Evolutionary conservation across 2,888 invertebrate species (phyloP).

Genomic region (Xestoiulus laeticollis): DNA sequence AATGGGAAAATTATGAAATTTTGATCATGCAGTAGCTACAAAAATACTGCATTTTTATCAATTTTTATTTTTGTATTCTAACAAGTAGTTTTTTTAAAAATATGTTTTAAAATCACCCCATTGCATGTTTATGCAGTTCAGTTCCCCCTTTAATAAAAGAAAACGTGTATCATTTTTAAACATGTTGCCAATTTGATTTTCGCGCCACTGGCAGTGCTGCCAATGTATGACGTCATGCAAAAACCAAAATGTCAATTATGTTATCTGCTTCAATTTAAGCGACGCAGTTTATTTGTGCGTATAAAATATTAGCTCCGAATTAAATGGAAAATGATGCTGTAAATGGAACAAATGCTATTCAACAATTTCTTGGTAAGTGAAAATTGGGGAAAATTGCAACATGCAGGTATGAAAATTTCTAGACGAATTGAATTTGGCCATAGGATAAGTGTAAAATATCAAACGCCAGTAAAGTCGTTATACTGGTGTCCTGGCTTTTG

Average conservation of each 20-base stretch:
- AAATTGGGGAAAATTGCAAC: neutral
- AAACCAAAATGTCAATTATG: too few relatives aligned
- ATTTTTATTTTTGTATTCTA: too few relatives aligned
- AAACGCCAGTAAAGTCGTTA: neutral
- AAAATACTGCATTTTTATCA: too few relatives aligned
- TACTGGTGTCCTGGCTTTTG: conserved; percentile 6
- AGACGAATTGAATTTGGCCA: neutral
- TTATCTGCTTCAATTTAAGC: neutral
- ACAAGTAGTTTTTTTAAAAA: too few relatives aligned
- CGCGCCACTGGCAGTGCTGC: neutral
- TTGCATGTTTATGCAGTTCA: too few relatives aligned
- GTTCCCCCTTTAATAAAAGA: too few relatives aligned
- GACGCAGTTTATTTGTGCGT: neutral
- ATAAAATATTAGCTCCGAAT: neutral
- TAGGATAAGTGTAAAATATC: neutral
- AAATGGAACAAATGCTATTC: neutral
- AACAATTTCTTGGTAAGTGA: neutral
- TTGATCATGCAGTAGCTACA: too few relatives aligned
- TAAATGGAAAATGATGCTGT: neutral
- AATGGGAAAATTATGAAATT: too few relatives aligned
- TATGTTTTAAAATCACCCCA: too few relatives aligned
- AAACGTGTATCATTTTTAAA: neutral
- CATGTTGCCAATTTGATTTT: neutral
- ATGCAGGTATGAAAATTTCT: too few relatives aligned
- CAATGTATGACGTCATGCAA: neutral